These are phyloP conservation scores for Mirza zaza DNA, from an alignment of 2,113 vertebrate species.

Conservation along the genomic window DNA sequence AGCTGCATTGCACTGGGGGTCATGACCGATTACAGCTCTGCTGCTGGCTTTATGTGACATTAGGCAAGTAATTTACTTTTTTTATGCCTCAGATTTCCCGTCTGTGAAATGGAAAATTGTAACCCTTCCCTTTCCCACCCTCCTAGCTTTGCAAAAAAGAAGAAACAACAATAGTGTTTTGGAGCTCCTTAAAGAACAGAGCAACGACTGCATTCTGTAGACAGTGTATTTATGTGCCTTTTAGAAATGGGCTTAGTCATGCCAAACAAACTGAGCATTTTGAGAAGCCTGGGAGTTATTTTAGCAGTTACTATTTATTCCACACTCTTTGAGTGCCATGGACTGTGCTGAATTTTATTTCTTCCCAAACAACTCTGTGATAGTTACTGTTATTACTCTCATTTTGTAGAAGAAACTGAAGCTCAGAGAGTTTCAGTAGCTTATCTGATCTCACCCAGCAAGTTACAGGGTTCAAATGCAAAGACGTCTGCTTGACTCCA, in stretches of 20 bases:
- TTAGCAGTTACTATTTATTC: background rate
- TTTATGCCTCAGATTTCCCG: constrained; percentile 27
- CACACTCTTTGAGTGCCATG: background rate
- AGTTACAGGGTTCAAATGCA: background rate
- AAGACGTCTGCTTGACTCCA: background rate
- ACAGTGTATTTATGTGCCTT: background rate
- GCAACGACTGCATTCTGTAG: background rate
- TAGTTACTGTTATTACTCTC: background rate
- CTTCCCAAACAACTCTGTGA: background rate
- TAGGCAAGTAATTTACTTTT: constrained; percentile 4
- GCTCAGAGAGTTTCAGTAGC: background rate
- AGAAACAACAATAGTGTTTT: background rate
- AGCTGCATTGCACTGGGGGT: background rate
- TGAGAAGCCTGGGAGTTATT: background rate
- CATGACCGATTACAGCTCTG: background rate
- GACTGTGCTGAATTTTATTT: background rate
- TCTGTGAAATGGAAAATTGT: constrained; percentile 42
- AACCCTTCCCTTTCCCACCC: background rate
- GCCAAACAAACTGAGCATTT: background rate
- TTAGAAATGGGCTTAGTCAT: constrained; percentile 1
- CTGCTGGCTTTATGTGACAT: background rate
- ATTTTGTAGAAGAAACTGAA: background rate
- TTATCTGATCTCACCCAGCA: background rate
- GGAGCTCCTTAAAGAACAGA: background rate
- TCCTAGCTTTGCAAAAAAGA: background rate